These are phyloP conservation scores for Rambutsinella grinnellia DNA, from an alignment of 2,888 invertebrate species.

Conservation along the genomic window DNA sequence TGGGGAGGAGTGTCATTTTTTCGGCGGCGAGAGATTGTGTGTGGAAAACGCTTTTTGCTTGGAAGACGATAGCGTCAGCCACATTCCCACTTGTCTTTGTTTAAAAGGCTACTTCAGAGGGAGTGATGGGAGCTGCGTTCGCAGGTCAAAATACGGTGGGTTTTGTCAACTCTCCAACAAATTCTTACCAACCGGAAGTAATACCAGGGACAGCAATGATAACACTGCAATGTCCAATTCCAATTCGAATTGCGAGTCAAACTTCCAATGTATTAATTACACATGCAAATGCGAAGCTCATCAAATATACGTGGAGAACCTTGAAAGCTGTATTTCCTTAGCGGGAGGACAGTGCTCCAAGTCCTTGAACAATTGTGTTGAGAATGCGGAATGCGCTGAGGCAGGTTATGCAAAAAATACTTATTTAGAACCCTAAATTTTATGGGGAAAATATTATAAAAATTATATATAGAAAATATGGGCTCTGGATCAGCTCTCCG, in stretches of 20 bases:
- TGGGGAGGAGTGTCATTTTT: constrained; percentile 43
- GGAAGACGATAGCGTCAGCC: constrained; percentile 43
- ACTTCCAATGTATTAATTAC: constrained; percentile 49
- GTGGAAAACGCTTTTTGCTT: constrained; percentile 54
- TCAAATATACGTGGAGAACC: constrained; percentile 47
- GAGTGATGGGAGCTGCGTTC: constrained; percentile 48
- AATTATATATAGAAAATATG: no score
- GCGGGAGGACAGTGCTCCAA: constrained; percentile 51
- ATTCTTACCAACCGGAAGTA: constrained; percentile 13
- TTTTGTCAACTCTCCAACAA: constrained; percentile 44
- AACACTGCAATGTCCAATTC: constrained; percentile 5
- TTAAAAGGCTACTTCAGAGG: constrained; percentile 54
- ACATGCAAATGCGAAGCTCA: constrained; percentile 48
- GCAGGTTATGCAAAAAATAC: no score
- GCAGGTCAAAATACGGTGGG: constrained; percentile 44
- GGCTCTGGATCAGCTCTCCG: constrained; percentile 48
- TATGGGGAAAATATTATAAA: no score
- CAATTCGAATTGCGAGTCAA: constrained; percentile 47
- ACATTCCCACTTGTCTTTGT: constrained; percentile 49
- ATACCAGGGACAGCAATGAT: background rate
- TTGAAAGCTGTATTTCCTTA: constrained; percentile 46
- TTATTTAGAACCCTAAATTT: no score
- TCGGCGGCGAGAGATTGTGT: constrained; percentile 49
- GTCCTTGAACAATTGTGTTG: constrained; percentile 47
- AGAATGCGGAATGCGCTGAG: constrained; percentile 52